Base-by-base conservation (phyloP, 2,888 invertebrate genomes). In the Zelleria hepariella region DNA sequence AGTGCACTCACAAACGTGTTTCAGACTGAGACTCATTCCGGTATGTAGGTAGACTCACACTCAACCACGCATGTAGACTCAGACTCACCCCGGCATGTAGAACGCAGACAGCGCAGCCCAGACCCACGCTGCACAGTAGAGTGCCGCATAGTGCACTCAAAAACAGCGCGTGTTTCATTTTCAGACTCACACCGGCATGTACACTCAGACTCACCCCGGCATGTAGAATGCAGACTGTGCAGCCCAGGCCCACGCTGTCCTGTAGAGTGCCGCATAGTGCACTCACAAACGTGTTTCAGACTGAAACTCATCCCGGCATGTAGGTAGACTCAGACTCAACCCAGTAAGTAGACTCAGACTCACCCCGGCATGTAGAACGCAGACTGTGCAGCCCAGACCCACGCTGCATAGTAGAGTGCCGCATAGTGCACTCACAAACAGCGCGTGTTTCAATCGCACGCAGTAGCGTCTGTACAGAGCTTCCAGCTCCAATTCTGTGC, bases 241-340 rank as follows among this genome's bases (percentile, higher is more conserved):
- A 86, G 55, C 95, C 86, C 8, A 94, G 86, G 21, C 90, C 86
- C 3, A 92, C 71, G 63, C 91, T 91, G 63, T 92, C 92, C 47
- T 92, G 72, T 7, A 92, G 80, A 6, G 93, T 92, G 59, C 95
- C 91, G 60, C 92, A 90, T 5, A 95, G 86, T 47, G 94, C 92
- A 0, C 94, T 93, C 63, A 94, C 91, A 77, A 95, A 94, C 93
- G 65, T 94, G 93, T 67, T 94, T 94, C 69, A 95, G n/a, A n/a
- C n/a, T n/a, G n/a, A n/a, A n/a, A n/a, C n/a, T n/a, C n/a, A n/a
- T n/a, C n/a, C n/a, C n/a, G n/a, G n/a, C n/a, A n/a, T n/a, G n/a
- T n/a, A n/a, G n/a, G n/a, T n/a, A n/a, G n/a, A n/a, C n/a, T n/a
- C n/a, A n/a, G n/a, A n/a, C n/a, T n/a, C n/a, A n/a, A n/a, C n/a